phyloP scores from a whole-genome alignment of 2,888 invertebrate species.

The Cantharis flavilabris region DNA sequence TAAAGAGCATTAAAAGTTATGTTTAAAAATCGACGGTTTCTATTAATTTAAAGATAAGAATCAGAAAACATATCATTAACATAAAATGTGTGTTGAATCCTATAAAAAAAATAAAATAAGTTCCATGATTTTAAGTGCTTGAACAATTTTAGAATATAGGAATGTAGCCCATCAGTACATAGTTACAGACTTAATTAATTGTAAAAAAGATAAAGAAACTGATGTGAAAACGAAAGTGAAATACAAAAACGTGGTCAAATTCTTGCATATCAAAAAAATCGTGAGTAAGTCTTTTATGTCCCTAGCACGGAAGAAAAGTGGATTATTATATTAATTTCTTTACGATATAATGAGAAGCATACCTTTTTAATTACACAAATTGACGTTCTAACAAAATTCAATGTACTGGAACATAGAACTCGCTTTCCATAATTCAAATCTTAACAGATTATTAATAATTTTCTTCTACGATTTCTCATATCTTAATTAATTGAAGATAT shows the following conservation, averaged over 20 bases:
- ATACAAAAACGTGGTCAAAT: neutral
- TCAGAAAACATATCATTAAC: neutral
- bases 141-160: neutral
- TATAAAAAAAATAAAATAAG: neutral
- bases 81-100: neutral
- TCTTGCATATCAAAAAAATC: neutral
- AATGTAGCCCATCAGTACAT: neutral
- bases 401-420: constrained; percentile 13
- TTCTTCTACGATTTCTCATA: constrained; percentile 12
- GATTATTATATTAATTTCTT: neutral
- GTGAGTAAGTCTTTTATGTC: neutral
- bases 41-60: neutral
- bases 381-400: constrained; percentile 3
- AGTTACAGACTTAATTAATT: neutral
- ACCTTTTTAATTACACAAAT: neutral
- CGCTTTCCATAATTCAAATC: constrained; percentile 17
- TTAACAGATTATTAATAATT: constrained; percentile 8
- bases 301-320: neutral
- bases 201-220: neutral
- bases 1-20: neutral
- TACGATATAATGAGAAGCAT: neutral
- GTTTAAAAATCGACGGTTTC: neutral
- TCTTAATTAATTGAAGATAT: neutral
- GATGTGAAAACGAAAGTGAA: neutral
- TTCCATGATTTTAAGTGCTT: neutral